phyloP scores from a whole-genome alignment of 2,113 vertebrate genomes.

The Chinchilla lanigera region DNA sequence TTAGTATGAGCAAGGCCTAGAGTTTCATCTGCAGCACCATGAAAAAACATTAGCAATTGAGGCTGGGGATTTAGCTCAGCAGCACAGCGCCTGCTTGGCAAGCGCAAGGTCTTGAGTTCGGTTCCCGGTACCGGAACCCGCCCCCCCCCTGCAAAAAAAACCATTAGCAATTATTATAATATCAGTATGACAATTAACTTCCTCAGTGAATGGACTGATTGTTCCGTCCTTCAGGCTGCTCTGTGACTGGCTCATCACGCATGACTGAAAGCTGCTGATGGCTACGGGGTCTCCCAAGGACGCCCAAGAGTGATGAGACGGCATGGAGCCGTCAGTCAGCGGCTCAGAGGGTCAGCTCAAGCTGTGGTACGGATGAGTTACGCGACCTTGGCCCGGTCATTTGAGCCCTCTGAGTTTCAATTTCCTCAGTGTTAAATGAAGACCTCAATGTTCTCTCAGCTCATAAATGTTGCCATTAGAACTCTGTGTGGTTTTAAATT shows the following conservation, averaged over 20 bases:
- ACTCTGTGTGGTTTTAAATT: not conserved
- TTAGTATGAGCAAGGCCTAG: not conserved
- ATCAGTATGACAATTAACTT: not conserved
- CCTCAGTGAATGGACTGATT: not conserved
- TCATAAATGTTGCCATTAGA: not conserved
- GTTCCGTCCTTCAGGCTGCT: not conserved
- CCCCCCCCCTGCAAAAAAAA: no score
- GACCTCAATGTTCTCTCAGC: not conserved
- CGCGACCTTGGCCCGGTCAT: not conserved
- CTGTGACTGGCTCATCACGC: not conserved
- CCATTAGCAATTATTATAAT: not conserved
- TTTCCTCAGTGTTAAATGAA: constrained; percentile 32
- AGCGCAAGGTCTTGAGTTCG: no score
- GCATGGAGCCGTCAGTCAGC: not conserved
- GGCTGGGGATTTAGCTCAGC: no score
- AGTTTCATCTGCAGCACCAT: not conserved
- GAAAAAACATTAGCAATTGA: not conserved
- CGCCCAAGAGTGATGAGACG: not conserved
- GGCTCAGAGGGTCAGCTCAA: not conserved
- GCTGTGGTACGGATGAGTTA: not conserved
- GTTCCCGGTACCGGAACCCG: no score
- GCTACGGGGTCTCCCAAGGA: not conserved
- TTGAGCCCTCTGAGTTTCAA: not conserved
- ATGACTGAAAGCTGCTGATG: not conserved
- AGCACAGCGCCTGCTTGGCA: no score